Percentiles rank a stretch among this genome's conserved stretches.
phyloP scores from a whole-genome alignment of 2,888 invertebrate species.

The Bellardia pandia region DNA sequence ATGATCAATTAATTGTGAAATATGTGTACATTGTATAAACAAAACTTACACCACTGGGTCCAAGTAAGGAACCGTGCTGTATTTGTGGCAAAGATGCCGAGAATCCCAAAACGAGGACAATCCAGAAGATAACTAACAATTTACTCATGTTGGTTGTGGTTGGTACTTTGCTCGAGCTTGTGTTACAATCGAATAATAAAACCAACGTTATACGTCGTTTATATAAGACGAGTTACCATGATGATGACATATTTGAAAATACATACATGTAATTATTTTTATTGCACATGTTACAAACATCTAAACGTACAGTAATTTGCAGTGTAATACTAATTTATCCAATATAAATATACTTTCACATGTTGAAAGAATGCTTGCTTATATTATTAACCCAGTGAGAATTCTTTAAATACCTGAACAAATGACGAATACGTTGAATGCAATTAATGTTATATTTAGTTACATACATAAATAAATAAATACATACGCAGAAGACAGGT shows the following conservation, averaged over 20 bases:
- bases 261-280: conserved; percentile 5
- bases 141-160: conserved; percentile 42
- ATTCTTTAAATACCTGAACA: conserved; percentile 40
- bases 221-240: conserved; percentile 35
- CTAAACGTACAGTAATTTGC: background rate
- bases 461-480: background rate
- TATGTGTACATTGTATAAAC: background rate
- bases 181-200: conserved; percentile 36
- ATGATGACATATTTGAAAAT: conserved; percentile 22
- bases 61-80: conserved; percentile 55
- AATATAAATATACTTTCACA: conserved; percentile 47
- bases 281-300: background rate
- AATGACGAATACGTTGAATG: conserved; percentile 49
- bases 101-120: conserved; percentile 28
- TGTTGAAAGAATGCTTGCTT: conserved; percentile 11
- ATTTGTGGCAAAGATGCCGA: conserved; percentile 53
- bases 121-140: conserved; percentile 40
- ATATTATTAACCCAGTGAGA: conserved; percentile 52
- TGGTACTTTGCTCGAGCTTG: background rate
- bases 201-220: conserved; percentile 2
- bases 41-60: conserved; percentile 68
- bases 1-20: background rate
- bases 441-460: conserved; percentile 20
- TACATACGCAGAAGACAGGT: conserved; percentile 46
- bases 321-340: background rate